Evolutionary conservation across 2,797 vertebrate species (phyloP), one percentile per base, ranked within the genome.

Genomic region (Macrochelys suwanniensis): DNA sequence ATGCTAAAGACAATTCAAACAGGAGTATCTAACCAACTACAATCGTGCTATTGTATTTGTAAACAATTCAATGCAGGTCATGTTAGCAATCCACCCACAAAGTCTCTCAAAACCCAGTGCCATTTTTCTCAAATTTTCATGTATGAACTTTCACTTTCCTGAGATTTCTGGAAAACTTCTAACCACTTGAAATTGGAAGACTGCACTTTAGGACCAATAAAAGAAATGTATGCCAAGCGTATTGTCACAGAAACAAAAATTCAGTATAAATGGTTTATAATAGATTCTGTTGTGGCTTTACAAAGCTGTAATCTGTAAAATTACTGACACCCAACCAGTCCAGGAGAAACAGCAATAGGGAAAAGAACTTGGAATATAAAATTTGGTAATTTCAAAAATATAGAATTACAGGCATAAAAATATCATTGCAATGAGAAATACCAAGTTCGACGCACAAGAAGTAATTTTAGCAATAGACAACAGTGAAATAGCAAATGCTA

Each of bases 361-460:
- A 47, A 87, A 91, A 2, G 15, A 83, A 61, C 80, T 82, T 82
- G 1, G 3, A 90, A 33, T 54, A 61, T 23, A 42, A 47, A 31
- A 37, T 89, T 93, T 84, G 4, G 1, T 85, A 53, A 78, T 90
- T 89, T 12, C 17, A 91, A 92, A 95, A 94, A 80, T 78, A 80
- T 1, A 19, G 11, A 83, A 85, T 80, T 88, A 91, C 21, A 83
- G 54, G 2, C 8, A 91, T 50, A 91, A 95, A 91, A 81, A 88
- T 42, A 5, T 47, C 9, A 84, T 1, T 91, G 74, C 92, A 85
- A 89, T 33, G 0, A 87, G 10, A 93, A 71, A 21, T 49, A 59
- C 11, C 87, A 31, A 19, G 57, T 89, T 84, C 80, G 94, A 84
- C 3, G 1, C 68, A 71, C 6, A 50, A 77, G 68, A 92, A 23